A percentile compares a stretch with the other conserved stretches of the same genome.
phyloP scores from a whole-genome alignment of 2,888 invertebrate species.

The Polymixis flavicincta region DNA sequence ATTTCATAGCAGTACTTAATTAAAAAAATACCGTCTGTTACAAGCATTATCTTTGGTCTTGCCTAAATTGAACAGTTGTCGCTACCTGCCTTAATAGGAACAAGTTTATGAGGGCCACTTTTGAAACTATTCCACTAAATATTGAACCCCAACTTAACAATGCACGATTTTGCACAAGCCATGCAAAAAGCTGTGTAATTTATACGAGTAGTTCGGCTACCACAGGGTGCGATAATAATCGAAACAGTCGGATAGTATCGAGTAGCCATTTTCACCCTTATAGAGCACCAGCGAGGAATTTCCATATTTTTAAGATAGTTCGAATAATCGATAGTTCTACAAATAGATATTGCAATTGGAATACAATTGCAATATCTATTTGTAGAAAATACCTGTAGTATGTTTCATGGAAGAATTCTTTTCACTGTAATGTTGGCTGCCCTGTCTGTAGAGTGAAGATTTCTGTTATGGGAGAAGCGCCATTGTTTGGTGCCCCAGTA shows the following conservation, averaged over 20 bases:
- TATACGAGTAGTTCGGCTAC: conserved; percentile 77
- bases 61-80: conserved; percentile 60
- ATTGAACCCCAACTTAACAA: conserved; percentile 76
- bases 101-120: conserved; percentile 77
- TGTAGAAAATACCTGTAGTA: not conserved
- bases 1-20: conserved; percentile 37
- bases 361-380: not conserved
- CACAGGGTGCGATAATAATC: conserved; percentile 60
- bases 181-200: conserved; percentile 82
- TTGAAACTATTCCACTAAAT: conserved; percentile 84
- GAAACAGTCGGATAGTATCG: conserved; percentile 36
- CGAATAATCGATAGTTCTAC: no score
- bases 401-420: no score
- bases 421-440: no score
- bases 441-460: no score
- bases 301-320: no score
- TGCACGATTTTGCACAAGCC: conserved; percentile 73
- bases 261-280: conserved; percentile 38
- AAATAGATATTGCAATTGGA: no score
- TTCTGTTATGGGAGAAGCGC: no score
- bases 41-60: conserved; percentile 52
- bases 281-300: not conserved
- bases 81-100: conserved; percentile 65
- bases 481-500: no score
- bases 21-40: conserved; percentile 35